Evolutionary conservation across 2,888 invertebrate species (phyloP).

Genomic region (Mantis religiosa): DNA sequence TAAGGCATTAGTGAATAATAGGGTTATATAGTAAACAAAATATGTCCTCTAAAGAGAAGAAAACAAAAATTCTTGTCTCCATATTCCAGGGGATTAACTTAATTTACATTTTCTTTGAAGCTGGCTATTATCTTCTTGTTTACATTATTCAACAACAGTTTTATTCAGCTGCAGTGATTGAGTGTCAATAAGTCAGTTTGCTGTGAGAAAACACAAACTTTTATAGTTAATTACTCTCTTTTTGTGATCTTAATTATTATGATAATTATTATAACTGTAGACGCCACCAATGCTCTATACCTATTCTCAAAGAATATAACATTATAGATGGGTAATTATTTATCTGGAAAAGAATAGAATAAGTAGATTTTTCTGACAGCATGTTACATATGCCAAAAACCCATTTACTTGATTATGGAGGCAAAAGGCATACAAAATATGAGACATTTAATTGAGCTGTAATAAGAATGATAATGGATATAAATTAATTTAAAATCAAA

Average conservation of each 20-base stretch:
- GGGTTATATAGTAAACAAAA: neutral
- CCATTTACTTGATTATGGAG: neutral
- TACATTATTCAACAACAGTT: constrained; percentile 29
- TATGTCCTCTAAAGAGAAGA: neutral
- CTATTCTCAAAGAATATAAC: neutral
- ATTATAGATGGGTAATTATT: neutral
- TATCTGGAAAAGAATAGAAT: neutral
- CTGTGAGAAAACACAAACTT: constrained; percentile 13
- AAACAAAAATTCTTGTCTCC: neutral
- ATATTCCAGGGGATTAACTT: constrained; percentile 25
- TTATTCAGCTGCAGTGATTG: constrained; percentile 27
- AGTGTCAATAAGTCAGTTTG: constrained; percentile 14
- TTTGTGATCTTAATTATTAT: too few species aligned
- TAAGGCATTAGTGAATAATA: neutral
- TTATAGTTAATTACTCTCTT: neutral
- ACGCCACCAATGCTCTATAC: neutral
- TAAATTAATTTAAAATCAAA: neutral
- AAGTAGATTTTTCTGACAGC: neutral
- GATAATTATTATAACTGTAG: neutral
- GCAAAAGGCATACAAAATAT: constrained; percentile 7
- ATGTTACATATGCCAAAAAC: neutral
- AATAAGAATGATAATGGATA: neutral
- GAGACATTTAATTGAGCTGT: constrained; percentile 3
- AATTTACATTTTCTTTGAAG: constrained; percentile 30
- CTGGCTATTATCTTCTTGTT: constrained; percentile 23